Base-by-base conservation (phyloP, 2,888 invertebrate genomes). In the Caenorhabditis becei region DNA sequence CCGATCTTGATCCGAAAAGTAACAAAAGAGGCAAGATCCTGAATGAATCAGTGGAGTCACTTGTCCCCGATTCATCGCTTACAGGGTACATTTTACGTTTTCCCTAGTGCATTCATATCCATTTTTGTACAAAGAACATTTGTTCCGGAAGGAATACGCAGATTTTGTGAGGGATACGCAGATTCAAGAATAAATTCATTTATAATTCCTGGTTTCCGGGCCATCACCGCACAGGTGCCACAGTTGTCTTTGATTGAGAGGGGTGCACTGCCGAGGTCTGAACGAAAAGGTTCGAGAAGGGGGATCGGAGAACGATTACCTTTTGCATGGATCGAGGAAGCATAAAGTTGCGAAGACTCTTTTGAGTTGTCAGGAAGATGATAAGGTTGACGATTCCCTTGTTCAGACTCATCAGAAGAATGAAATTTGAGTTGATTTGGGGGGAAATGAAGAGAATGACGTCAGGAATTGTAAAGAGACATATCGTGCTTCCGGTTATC, bases 341-440 rank as follows among this genome's bases (percentile, higher is more conserved):
- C 53, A 83, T 69, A 23, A 80, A 63, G 7, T 65, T 49, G 2
- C 83, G 69, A 47, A 83, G 70, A 14, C 70, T 67, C 41, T 78
- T 78, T 47, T 80, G 80, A 7, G 83, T 83, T 18, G 41, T 44
- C 44, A 83, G 72, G 26, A 83, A 77, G n/a, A 80, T 77, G 4
- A 83, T 10, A 20, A 83, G 37, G 56, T 83, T 83, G 18, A 81
- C 70, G 10, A 81, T 41, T n/a, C 83, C 83, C 75, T 84, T 84
- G 70, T 80, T 75, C 56, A 84, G 58, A 69, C 82, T 84, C 77
- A 84, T 75, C 8, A 84, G n/a, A 65, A 80, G 82, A 37, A 84
- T 71, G 0, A 58, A 61, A 49, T 72, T 71, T 0, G 80, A 65
- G 7, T 69, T 63, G 28, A 70, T 54, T 37, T 51, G 54, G 1